Evolutionary conservation across 2,888 invertebrate genomes (phyloP).

Genomic region (Melanargia galathea): DNA sequence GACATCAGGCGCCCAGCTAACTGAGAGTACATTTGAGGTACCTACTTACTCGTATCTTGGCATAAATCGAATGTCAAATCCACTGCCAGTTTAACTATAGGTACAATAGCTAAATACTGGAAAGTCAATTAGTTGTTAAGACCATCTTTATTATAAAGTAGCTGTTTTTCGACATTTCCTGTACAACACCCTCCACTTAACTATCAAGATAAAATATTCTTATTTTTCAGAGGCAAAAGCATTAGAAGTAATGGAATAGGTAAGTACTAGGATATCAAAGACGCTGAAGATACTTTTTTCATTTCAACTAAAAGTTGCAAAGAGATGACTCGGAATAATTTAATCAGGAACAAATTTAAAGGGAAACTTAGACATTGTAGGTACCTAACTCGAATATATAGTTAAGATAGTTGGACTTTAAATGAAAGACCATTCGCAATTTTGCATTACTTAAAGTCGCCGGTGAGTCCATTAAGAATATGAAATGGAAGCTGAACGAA

Average conservation of each 20-base stretch:
- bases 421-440: constrained; percentile 41
- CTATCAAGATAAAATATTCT: too few species aligned
- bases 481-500: constrained; percentile 61
- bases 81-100: not conserved
- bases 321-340: constrained; percentile 28
- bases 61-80: not conserved
- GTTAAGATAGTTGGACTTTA: constrained; percentile 39
- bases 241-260: not conserved
- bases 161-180: too few species aligned
- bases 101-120: too few species aligned
- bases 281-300: not conserved
- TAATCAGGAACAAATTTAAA: constrained; percentile 38
- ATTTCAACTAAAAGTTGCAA: constrained; percentile 15
- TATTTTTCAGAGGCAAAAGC: too few species aligned
- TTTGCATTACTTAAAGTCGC: constrained; percentile 43
- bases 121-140: too few species aligned
- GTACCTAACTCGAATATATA: constrained; percentile 33
- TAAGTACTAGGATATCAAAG: not conserved
- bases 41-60: too few species aligned
- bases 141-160: too few species aligned
- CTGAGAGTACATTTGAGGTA: too few species aligned
- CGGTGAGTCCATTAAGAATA: constrained; percentile 67
- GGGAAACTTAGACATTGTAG: constrained; percentile 33
- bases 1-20: not conserved
- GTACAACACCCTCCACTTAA: too few species aligned